Evolutionary conservation across 2,113 vertebrate genomes (phyloP).

Genomic region (Tiliqua scincoides): DNA sequence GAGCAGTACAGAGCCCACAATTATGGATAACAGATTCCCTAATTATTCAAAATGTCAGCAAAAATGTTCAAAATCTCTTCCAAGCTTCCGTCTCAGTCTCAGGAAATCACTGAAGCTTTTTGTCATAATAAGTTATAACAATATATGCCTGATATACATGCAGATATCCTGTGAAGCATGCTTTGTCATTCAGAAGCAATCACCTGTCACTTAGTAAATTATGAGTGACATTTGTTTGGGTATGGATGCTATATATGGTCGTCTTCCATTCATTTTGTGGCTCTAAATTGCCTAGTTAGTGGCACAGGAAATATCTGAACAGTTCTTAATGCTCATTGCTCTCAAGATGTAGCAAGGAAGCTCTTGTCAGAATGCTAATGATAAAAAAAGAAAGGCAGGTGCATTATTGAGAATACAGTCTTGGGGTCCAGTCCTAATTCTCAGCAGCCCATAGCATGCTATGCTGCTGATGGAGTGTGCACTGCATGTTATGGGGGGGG

Average conservation of each 20-base stretch:
- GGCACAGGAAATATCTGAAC: neutral
- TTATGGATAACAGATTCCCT: too few species aligned
- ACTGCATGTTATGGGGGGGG: too few species aligned
- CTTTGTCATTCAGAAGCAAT: neutral
- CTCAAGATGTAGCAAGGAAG: neutral
- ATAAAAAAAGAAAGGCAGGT: neutral
- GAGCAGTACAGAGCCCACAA: neutral
- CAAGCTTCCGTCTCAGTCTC: neutral
- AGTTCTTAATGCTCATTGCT: neutral
- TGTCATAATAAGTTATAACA: neutral
- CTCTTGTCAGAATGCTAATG: neutral
- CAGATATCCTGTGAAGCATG: neutral
- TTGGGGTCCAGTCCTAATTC: too few species aligned
- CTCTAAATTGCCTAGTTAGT: neutral
- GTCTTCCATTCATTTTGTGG: neutral
- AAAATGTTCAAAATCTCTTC: neutral
- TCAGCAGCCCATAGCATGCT: too few species aligned
- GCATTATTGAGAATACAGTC: neutral
- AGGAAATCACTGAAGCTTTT: neutral
- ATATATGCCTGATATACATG: neutral
- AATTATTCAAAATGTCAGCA: too few species aligned
- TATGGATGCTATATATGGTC: neutral
- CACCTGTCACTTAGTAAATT: conserved; percentile 9
- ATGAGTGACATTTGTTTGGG: neutral
- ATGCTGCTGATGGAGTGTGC: too few species aligned